Conservation (phyloP, 2,113 vertebrate species). For the Oryzias javanicus region DNA sequence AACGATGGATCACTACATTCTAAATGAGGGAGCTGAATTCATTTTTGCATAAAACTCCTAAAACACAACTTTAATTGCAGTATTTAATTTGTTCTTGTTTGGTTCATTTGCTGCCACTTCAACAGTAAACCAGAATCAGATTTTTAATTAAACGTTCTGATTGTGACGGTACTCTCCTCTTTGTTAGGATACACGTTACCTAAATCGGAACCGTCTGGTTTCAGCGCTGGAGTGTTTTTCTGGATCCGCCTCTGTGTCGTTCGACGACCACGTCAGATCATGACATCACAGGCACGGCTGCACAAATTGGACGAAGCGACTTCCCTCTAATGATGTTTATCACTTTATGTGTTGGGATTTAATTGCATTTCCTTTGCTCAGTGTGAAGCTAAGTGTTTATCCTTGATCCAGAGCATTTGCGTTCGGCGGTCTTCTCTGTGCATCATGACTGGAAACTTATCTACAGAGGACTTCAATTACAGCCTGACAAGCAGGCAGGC, state of each 20-base stretch:
- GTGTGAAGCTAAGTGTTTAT: constrained; percentile 67
- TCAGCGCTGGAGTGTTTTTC: constrained; percentile 44
- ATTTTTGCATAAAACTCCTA: too few relatives aligned
- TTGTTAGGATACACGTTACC: too few relatives aligned
- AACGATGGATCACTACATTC: too few relatives aligned
- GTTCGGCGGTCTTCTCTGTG: constrained; percentile 44
- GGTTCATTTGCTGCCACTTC: too few relatives aligned
- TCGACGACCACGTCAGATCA: constrained; percentile 53
- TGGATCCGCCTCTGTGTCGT: constrained; percentile 42
- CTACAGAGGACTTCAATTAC: constrained; percentile 50
- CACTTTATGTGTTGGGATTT: constrained; percentile 61
- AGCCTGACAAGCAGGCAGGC: constrained; percentile 37
- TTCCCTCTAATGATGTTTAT: constrained; percentile 69
- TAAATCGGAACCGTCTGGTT: constrained; percentile 33
- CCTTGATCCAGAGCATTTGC: constrained; percentile 35
- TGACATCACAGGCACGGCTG: constrained; percentile 68
- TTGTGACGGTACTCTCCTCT: too few relatives aligned
- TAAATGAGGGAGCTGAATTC: too few relatives aligned
- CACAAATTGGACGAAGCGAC: constrained; percentile 58
- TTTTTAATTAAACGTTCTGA: too few relatives aligned
- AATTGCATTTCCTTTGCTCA: constrained; percentile 64
- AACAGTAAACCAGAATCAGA: too few relatives aligned
- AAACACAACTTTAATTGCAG: too few relatives aligned
- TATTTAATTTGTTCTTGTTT: too few relatives aligned
- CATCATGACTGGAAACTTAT: constrained; percentile 42